Evolutionary conservation across 2,797 vertebrate species (phyloP), one percentile per base, ranked within the genome.

Genomic region (Leptatherina wallacei): DNA sequence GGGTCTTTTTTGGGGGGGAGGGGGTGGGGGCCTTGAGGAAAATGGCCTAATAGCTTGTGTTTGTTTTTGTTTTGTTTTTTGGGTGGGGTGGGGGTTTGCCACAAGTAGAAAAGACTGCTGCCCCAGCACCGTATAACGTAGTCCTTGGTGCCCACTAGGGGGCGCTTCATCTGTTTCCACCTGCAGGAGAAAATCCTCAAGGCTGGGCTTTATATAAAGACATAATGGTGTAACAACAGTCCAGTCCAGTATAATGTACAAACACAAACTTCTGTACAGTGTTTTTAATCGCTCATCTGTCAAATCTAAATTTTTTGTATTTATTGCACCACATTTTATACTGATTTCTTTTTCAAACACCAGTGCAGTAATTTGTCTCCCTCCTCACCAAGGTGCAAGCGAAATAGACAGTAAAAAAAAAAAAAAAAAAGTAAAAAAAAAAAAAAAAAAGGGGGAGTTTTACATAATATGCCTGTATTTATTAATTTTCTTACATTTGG

Each of bases 221-320:
- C 68, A 40, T 77, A 69, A 77, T 60, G 77, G 87, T 82, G 68
- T 88, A 81, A 81, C 88, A 80, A 71, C 83, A 82, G 77, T 88
- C 84, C 81, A 82, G 87, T 91, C 73, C 84, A 83, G 86, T 91
- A 87, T 91, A 73, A 88, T 91, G 90, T 90, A 92, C 87, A 90
- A 90, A 90, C 80, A 84, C 84, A 86, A 86, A 85, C 87, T 85
- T 42, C 84, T 93, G 92, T 92, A 90, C 90, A 92, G 92, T 94
- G 92, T 94, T 94, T 94, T 93, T 92, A 94, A 90, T 88, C 81
- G 69, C 86, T 92, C 91, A 91, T 93, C 86, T 85, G 80, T 92
- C 87, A 86, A 83, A 91, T 89, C 79, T 54, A 76, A 82, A 81
- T 81, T 75, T 89, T 92, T 90, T 93, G 87, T 92, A 91, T 90